Evolutionary conservation across 1,140 invertebrate genomes (phyloP), one percentile per base, ranked within the genome.

Genomic region (Meloidogyne floridensis): DNA sequence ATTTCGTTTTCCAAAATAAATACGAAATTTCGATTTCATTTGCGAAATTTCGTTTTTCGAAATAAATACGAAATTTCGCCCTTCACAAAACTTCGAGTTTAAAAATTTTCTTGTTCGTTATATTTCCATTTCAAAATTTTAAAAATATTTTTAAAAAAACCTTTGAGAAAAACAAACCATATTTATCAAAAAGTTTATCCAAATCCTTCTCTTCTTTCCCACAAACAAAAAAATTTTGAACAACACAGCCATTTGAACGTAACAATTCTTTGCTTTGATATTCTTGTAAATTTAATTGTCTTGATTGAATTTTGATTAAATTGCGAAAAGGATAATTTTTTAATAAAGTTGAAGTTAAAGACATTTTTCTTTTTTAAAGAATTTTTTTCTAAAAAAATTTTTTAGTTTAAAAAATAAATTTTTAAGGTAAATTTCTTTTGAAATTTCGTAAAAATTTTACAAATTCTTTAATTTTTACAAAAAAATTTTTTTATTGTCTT

Each of bases 221-320:
- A 71, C 96, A 92, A 77, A 99, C 93, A 82, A 94, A 92, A 91
- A 99, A 99, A 88, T 95, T 94, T 91, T 99, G 98, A 76, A 99
- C 94, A 42, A 94, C 93, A 15, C 99, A 94, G 9, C 95, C 94
- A 92, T 94, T 93, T 87, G 96, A 94, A 82, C 93, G 92, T 80
- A 99, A 92, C 4, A 99, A 91, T 87, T 95, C 93, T 92, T 99
- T 99, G 88, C 96, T 98, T 90, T 98, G 96, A 91, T 96, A 98
- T 92, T 99, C 98, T 86, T 99, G 93, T 8, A 99, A 92, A 92
- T 98, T 98, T 73, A 99, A 65, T 7, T 20, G 72, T 11, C 84
- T 42, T 15, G 1, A 18, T 73, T 84, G 81, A 11, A 13, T 32
- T 32, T 65, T 65, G n/a, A 65, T n/a, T n/a, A 65, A 7, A 65